Base-by-base conservation (phyloP, 2,888 invertebrate species). In the Plemyria rubiginata region DNA sequence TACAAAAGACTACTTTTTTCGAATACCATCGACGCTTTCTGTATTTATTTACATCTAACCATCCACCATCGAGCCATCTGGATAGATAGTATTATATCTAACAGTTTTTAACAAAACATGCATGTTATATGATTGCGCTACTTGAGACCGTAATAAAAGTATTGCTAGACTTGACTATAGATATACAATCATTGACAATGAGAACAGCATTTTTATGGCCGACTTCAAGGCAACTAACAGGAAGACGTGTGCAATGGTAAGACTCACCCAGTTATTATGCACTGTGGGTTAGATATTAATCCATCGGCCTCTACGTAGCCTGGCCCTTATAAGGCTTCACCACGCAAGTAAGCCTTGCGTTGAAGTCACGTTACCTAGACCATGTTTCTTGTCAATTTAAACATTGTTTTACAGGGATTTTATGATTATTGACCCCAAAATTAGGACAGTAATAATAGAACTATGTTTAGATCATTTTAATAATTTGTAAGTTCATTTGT, bases 281-380 rank as follows among this genome's bases (percentile, higher is more conserved):
- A 45, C 3, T n/a, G 41, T 40, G 52, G 40, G 65, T 41, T 51
- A 48, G 53, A 29, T 55, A 51, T 46, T 55, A 59, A 54, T 40
- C 55, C 48, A 52, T 4, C 53, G 64, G 53, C 64, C 60, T 64
- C 56, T 45, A 53, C 49, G 22, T 50, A 32, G 41, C 61, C 38
- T 40, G 40, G 28, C 12, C 51, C 41, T 49, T 62, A 13, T 60
- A 60, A 49, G 64, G 60, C 59, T 63, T 63, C 64, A 36, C 36
- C 54, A 53, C 54, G 43, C 41, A 53, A 54, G 15, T 60, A 28
- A 60, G 7, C 9, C 36, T 38, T 11, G 11, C 22, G 22, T 22
- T 38, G 15, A 60, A 29, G 60, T 41, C 52, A 48, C 52, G 52
- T 55, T 16, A 48, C 28, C 11, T 11, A 15, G 3, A 45, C 16